Base-by-base conservation (phyloP, 1,140 invertebrate species). In the Geopemphigus sp. region DNA sequence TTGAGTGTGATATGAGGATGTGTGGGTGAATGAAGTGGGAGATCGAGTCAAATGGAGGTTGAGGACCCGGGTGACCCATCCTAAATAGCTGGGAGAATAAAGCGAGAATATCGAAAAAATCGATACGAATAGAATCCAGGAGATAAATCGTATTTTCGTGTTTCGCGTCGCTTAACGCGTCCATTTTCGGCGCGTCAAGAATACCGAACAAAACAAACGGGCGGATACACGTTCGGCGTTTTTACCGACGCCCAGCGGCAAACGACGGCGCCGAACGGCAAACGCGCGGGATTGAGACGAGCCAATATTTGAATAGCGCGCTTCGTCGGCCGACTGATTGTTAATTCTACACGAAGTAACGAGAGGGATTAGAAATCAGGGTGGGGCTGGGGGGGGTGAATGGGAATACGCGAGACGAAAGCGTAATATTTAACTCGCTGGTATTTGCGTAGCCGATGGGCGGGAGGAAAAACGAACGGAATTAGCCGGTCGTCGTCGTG, bases 361-460 rank as follows among this genome's bases (percentile, higher is more conserved):
- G 14, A 59, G 72, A 19, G 57, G 72, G 29, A 59, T 59, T 57
- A 56, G 19, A n/a, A 57, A n/a, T n/a, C n/a, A n/a, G n/a, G n/a
- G n/a, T n/a, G n/a, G n/a, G n/a, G n/a, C n/a, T n/a, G n/a, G n/a
- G n/a, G n/a, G n/a, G n/a, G n/a, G n/a, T n/a, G 57, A 24, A 50
- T 22, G 50, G 45, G 45, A 78, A 29, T 78, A 47, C 54, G 57
- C 54, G 57, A 61, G 22, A 5, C 32, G 56, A 57, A 76, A 73
- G 32, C 32, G 56, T 32, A 78, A 78, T 78, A 78, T 78, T 78
- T 78, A 47, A 63, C 57, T 78, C 39, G n/a, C n/a, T 63, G 26
- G 57, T 61, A 78, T 78, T 78, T 78, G 57, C 74, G 63, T 78
- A 56, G 74, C 39, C 54, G 39, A 63, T 63, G n/a, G n/a, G n/a